A percentile compares a stretch with the other conserved stretches of the same genome.
Evolutionary conservation across 2,888 invertebrate genomes (phyloP).

Genomic region (Brenthis ino): DNA sequence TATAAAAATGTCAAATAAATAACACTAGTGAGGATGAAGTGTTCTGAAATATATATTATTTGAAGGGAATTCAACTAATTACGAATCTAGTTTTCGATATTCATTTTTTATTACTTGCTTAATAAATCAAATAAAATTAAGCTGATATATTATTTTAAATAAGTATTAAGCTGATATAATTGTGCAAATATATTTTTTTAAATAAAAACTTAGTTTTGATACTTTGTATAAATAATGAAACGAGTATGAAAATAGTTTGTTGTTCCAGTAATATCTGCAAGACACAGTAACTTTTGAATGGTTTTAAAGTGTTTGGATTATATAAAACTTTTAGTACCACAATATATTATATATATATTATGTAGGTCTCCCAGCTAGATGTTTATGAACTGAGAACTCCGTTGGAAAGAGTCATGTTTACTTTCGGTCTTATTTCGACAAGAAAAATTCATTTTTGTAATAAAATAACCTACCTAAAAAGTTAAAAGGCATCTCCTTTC

Average conservation of each 20-base stretch:
- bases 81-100: background rate
- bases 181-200: too few species aligned
- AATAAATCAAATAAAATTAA: background rate
- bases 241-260: too few species aligned
- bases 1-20: constrained; percentile 62
- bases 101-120: background rate
- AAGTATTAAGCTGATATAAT: too few species aligned
- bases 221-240: too few species aligned
- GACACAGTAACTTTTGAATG: background rate
- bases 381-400: constrained; percentile 28
- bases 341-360: background rate
- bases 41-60: constrained; percentile 9
- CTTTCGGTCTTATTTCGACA: constrained; percentile 42
- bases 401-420: constrained; percentile 40
- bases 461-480: constrained; percentile 48
- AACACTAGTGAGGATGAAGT: constrained; percentile 27
- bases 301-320: background rate
- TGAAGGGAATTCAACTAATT: background rate
- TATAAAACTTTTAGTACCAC: background rate
- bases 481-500: constrained; percentile 46
- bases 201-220: too few species aligned
- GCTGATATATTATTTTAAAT: too few species aligned
- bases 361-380: constrained; percentile 34
- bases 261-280: too few species aligned
- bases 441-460: constrained; percentile 45